Evolutionary conservation across 1,140 invertebrate species (phyloP), one percentile per base, ranked within the genome.

Genomic region (Heliothis virescens): DNA sequence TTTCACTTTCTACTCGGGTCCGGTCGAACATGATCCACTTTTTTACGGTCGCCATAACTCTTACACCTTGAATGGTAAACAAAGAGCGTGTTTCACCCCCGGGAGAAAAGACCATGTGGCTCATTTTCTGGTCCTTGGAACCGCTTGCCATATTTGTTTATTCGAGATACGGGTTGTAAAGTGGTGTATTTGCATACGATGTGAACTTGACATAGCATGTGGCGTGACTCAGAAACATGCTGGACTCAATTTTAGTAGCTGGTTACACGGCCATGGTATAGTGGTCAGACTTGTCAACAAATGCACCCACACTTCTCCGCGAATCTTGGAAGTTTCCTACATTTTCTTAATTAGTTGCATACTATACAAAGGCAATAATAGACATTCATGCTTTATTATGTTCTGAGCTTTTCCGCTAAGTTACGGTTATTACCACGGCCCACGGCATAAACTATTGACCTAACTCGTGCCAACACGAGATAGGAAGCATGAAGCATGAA

Each of bases 1-100:
- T 92, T 92, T 94, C 92, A 93, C 91, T 93, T 93, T 94, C 92
- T 92, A 92, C 90, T 86, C 80, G 79, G 87, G 87, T 82, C 90
- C 87, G 86, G 87, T 90, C 86, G 65, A 84, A 88, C 88, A 74
- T 90, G 90, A 88, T 90, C 90, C 86, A 92, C 90, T 91, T 94
- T 92, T 93, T 93, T 87, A 89, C 83, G 85, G 82, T 57, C 29
- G 77, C 84, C 84, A 86, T 81, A 75, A 77, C 60, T 80, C 71
- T 78, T 79, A 69, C 67, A 74, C 73, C 73, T 76, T 89, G 87
- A 89, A 89, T 83, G 87, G 86, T 88, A 87, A 87, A 94, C 90
- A 91, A 90, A 90, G 83, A 82, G 16, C 47, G 2, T 50, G 16
- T 63, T 67, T 62, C 69, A 82, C 76, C 81, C 75, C 62, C 69